These are phyloP conservation scores for Arctia plantaginis DNA, from an alignment of 2,888 invertebrate species.

Conservation along the genomic window DNA sequence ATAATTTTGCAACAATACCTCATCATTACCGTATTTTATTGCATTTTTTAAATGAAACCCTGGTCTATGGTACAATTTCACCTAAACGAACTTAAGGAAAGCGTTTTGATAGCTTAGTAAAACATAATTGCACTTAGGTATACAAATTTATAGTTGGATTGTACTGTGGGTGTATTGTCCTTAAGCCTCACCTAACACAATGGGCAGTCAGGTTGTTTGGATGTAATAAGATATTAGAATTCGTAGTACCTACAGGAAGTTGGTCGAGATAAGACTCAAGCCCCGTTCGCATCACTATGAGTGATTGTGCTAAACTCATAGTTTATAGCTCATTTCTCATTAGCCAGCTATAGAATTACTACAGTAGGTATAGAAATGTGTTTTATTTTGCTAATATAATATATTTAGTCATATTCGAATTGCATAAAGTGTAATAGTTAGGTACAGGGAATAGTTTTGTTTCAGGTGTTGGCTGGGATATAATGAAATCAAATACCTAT, in stretches of 20 bases:
- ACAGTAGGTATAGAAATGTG: constrained; percentile 55
- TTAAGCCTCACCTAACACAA: constrained; percentile 29
- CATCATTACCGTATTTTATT: too few relatives aligned
- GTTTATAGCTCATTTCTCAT: constrained; percentile 76
- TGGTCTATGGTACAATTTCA: background rate
- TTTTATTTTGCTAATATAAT: constrained; percentile 61
- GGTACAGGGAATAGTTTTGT: constrained; percentile 59
- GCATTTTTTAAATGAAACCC: too few relatives aligned
- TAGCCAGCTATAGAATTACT: constrained; percentile 71
- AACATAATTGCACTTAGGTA: background rate
- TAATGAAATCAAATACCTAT: constrained; percentile 33
- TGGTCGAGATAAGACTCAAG: constrained; percentile 55
- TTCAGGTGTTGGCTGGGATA: constrained; percentile 10
- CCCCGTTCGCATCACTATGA: constrained; percentile 82
- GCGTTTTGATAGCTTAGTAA: background rate
- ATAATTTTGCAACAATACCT: background rate
- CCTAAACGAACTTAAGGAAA: background rate
- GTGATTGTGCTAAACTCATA: constrained; percentile 87
- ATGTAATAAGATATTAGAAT: constrained; percentile 17
- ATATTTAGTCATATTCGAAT: constrained; percentile 55
- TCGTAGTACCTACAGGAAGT: constrained; percentile 41
- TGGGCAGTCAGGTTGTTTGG: constrained; percentile 24
- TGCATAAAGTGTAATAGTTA: constrained; percentile 58
- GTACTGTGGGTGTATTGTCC: constrained; percentile 16
- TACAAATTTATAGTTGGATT: background rate